These are phyloP conservation scores for Micrasema longulum DNA, from an alignment of 1,140 invertebrate genomes.

Conservation along the genomic window DNA sequence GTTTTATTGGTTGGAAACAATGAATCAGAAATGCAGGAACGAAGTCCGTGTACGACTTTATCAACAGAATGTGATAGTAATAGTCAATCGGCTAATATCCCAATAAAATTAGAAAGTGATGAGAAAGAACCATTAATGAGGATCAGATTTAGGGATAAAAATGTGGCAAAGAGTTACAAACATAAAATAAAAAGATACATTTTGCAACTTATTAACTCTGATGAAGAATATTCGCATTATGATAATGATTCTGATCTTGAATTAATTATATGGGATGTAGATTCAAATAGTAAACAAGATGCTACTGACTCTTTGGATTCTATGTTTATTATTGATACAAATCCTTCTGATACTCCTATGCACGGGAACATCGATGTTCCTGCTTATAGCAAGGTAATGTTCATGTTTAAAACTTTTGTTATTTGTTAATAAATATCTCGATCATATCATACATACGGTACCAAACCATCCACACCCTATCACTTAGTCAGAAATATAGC, in stretches of 20 bases:
- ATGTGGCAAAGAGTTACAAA: conserved; percentile 59
- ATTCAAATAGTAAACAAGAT: conserved; percentile 50
- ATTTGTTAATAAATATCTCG: too few relatives aligned
- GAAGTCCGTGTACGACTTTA: conserved; percentile 41
- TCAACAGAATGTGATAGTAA: conserved; percentile 38
- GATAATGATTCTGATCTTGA: conserved; percentile 62
- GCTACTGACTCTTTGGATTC: conserved; percentile 44
- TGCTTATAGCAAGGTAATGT: conserved; percentile 61
- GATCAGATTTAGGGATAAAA: conserved; percentile 60
- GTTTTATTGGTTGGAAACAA: not conserved
- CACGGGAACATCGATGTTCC: conserved; percentile 57
- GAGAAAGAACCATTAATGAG: conserved; percentile 61
- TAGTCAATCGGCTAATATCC: conserved; percentile 19
- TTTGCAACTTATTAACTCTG: conserved; percentile 56
- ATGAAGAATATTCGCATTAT: conserved; percentile 49
- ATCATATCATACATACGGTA: too few relatives aligned
- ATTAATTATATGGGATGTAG: conserved; percentile 63
- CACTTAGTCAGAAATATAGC: too few relatives aligned
- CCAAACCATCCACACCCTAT: too few relatives aligned
- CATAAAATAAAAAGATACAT: conserved; percentile 61
- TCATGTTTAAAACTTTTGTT: too few relatives aligned
- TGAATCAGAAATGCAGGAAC: conserved; percentile 43
- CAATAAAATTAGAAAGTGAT: conserved; percentile 56
- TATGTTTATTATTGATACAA: conserved; percentile 65
- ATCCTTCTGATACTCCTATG: conserved; percentile 55